Evolutionary conservation across 2,888 invertebrate species (phyloP).

Genomic region (Arge pagana): DNA sequence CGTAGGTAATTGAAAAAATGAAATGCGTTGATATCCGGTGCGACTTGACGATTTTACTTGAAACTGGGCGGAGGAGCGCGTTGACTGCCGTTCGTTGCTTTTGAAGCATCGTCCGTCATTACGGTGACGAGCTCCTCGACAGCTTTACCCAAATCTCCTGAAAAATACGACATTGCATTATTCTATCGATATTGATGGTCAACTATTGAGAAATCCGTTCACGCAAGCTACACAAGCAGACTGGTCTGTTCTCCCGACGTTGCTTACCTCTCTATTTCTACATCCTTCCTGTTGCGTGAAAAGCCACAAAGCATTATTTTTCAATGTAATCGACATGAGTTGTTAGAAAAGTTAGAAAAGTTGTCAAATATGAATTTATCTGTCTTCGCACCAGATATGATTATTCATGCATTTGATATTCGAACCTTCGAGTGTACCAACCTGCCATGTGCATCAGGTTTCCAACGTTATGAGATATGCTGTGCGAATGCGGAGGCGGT

Average conservation of each 20-base stretch:
- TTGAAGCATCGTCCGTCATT: slow-evolving; percentile 74
- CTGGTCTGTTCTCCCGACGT: neutral
- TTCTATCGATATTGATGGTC: neutral
- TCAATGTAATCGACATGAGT: too few relatives aligned
- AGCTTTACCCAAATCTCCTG: slow-evolving; percentile 85
- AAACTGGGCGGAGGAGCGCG: slow-evolving; percentile 51
- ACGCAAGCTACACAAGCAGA: neutral
- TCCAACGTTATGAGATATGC: slow-evolving; percentile 66
- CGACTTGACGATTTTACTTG: slow-evolving; percentile 45
- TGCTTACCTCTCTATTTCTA: slow-evolving; percentile 58
- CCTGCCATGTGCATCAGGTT: slow-evolving; percentile 85
- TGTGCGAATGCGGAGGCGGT: slow-evolving; percentile 70
- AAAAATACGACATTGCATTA: too few relatives aligned
- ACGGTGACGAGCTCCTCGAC: slow-evolving; percentile 88
- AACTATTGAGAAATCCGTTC: neutral
- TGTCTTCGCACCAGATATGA: too few relatives aligned
- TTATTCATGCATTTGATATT: too few relatives aligned
- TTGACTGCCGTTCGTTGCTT: slow-evolving; percentile 48
- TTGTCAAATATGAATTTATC: too few relatives aligned
- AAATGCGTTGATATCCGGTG: slow-evolving; percentile 7
- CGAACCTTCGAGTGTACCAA: slow-evolving; percentile 56
- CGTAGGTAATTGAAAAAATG: slow-evolving; percentile 19
- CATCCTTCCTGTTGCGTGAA: slow-evolving; percentile 57
- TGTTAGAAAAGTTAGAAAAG: too few relatives aligned
- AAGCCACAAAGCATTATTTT: slow-evolving; percentile 28